Base-by-base conservation (phyloP, 1,140 invertebrate species). In the Rhagoletis pomonella region DNA sequence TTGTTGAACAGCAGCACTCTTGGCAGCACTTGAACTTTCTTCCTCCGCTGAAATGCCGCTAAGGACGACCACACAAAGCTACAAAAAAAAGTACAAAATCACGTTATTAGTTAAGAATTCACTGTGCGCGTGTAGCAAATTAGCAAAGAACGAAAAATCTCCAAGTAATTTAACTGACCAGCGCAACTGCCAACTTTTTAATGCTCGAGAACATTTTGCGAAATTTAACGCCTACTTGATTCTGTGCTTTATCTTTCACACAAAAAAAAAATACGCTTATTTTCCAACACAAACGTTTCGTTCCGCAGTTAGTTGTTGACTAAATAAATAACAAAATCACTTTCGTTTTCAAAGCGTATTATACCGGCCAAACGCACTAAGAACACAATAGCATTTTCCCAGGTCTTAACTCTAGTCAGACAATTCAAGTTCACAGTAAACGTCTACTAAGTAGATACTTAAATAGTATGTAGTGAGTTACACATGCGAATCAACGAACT, bases 391-490 rank as follows among this genome's bases (percentile, higher is more conserved):
- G 14, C 4, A 55, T 9, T 55, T 81, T 81, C 73, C 12, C 73
- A 81, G 9, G 73, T 81, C n/a, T 58, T 5, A 29, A 29, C 17
- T 29, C 14, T 12, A 55, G 4, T 2, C 73, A 50, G n/a, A 55
- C 47, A 81, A 81, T 81, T 81, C 73, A 81, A 81, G 73, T 81
- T 81, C 73, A 81, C n/a, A 29, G 44, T 55, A 55, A 55, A 81
- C 44, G 2, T 14, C 39, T 12, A 67, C 64, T 9, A 64, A 5
- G 6, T n/a, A 64, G 64, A 17, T 14, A 4, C n/a, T 19, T n/a
- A n/a, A n/a, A n/a, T n/a, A n/a, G n/a, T n/a, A n/a, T n/a, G n/a
- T 17, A 73, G 39, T 73, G 50, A 58, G 50, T 55, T 12, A 3
- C 73, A 29, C 47, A 7, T 7, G 19, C 73, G n/a, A 81, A n/a